Conservation (phyloP, 2,797 vertebrate species). For the Pipistrellus pygmaeus region DNA sequence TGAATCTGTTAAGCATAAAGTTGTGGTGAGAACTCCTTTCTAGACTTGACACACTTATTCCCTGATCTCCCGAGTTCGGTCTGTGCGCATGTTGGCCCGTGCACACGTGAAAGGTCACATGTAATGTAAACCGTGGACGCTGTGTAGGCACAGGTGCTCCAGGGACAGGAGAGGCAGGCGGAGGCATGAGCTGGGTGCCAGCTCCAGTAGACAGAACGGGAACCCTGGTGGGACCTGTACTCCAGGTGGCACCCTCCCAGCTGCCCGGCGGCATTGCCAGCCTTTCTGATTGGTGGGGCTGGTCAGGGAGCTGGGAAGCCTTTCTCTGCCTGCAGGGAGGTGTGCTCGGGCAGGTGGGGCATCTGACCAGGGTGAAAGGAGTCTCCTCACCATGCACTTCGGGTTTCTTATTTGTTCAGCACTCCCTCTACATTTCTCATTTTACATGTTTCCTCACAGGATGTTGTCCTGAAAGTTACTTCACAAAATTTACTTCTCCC, state of each 20-base stretch:
- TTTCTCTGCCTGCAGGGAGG: no score
- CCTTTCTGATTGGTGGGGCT: rapidly evolving
- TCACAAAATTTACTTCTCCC: no score
- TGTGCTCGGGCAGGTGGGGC: neutral
- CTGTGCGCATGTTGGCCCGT: neutral
- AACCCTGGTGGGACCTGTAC: rapidly evolving
- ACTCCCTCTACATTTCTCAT: neutral
- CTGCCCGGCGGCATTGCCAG: neutral
- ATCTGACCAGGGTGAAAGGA: rapidly evolving
- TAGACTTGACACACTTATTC: neutral
- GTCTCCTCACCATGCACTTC: rapidly evolving
- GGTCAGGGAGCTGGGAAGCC: rapidly evolving
- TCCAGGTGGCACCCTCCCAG: rapidly evolving
- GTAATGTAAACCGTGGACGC: neutral
- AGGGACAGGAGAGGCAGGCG: rapidly evolving
- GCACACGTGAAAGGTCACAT: rapidly evolving
- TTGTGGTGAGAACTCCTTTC: neutral
- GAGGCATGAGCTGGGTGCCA: rapidly evolving
- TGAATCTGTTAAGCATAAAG: neutral
- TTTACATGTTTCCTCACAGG: neutral
- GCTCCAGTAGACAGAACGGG: no score
- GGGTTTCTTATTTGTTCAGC: rapidly evolving
- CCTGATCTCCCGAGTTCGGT: no score
- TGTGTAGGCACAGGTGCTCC: rapidly evolving
- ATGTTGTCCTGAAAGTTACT: neutral